These are phyloP conservation scores for Platichthys stellatus DNA, from an alignment of 2,113 vertebrate species.

Conservation along the genomic window DNA sequence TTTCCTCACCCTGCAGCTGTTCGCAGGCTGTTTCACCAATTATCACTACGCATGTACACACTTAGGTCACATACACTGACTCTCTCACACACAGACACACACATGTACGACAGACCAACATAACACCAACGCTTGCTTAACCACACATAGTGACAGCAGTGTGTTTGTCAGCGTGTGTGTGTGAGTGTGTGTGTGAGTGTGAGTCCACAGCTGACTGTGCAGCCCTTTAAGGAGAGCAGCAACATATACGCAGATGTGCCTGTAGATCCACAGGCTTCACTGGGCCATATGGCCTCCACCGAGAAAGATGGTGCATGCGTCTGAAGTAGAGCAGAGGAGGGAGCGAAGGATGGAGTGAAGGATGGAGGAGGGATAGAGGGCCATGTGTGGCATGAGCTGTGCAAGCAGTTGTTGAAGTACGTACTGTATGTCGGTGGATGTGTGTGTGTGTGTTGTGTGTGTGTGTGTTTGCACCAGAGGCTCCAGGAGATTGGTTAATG, in stretches of 20 bases:
- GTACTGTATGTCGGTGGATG: conserved; percentile 63
- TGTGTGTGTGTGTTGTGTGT: conserved; percentile 50
- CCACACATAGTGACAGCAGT: conserved; percentile 55
- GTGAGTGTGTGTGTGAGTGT: conserved; percentile 43
- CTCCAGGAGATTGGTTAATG: conserved; percentile 98
- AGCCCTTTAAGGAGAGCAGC: conserved; percentile 86
- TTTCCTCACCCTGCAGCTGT: conserved; percentile 80
- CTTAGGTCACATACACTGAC: conserved; percentile 67
- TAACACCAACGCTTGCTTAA: conserved; percentile 53
- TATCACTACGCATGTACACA: conserved; percentile 77
- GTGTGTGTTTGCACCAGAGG: conserved; percentile 83
- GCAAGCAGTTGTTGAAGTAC: conserved; percentile 95
- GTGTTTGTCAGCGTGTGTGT: conserved; percentile 48
- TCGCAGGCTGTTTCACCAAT: conserved; percentile 82
- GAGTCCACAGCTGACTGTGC: conserved; percentile 1
- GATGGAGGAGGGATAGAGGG: conserved; percentile 89
- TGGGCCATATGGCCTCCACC: conserved; percentile 97
- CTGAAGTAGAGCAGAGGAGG: conserved; percentile 83
- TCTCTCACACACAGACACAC: conserved; percentile 40
- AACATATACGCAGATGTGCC: conserved; percentile 98
- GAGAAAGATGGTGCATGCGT: conserved; percentile 97
- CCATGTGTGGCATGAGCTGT: conserved; percentile 92
- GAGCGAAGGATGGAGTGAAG: conserved; percentile 63
- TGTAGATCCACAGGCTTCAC: conserved; percentile 99
- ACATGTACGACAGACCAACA: conserved; percentile 41